These are phyloP conservation scores for Stegophylla sp. DNA, from an alignment of 2,888 invertebrate species.

Conservation along the genomic window DNA sequence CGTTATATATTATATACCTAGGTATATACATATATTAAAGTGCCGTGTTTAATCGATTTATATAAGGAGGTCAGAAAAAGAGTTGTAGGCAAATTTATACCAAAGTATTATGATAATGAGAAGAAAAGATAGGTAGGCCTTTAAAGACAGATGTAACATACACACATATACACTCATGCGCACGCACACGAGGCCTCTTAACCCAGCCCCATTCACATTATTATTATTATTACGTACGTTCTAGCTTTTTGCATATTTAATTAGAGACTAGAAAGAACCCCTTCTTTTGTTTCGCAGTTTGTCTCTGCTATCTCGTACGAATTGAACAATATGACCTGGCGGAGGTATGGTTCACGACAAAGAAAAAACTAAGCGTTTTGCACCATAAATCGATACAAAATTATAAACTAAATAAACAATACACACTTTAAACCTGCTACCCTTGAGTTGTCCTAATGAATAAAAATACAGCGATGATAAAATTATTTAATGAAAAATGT, in stretches of 20 bases:
- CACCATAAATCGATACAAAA: constrained; percentile 17
- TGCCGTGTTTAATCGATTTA: not conserved
- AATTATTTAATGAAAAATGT: not conserved
- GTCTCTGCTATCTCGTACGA: not conserved
- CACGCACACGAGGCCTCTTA: not conserved
- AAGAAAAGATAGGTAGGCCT: constrained; percentile 1
- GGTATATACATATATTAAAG: not conserved
- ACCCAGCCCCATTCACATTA: constrained; percentile 22
- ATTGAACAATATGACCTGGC: constrained; percentile 14
- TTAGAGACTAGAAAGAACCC: constrained; percentile 19
- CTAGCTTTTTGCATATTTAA: constrained; percentile 44
- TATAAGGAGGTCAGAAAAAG: not conserved
- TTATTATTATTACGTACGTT: constrained; percentile 16
- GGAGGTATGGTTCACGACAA: constrained; percentile 7
- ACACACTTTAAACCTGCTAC: not conserved
- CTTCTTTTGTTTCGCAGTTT: constrained; percentile 10
- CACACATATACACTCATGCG: not conserved
- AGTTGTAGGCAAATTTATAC: no score
- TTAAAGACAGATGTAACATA: constrained; percentile 2
- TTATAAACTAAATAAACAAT: not conserved
- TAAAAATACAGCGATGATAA: not conserved
- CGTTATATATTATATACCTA: no score
- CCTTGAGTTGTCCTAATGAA: not conserved
- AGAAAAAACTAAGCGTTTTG: constrained; percentile 3
- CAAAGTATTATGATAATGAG: constrained; percentile 13